Conservation (phyloP, 2,888 invertebrate genomes). For the Clistopyga incitator region DNA sequence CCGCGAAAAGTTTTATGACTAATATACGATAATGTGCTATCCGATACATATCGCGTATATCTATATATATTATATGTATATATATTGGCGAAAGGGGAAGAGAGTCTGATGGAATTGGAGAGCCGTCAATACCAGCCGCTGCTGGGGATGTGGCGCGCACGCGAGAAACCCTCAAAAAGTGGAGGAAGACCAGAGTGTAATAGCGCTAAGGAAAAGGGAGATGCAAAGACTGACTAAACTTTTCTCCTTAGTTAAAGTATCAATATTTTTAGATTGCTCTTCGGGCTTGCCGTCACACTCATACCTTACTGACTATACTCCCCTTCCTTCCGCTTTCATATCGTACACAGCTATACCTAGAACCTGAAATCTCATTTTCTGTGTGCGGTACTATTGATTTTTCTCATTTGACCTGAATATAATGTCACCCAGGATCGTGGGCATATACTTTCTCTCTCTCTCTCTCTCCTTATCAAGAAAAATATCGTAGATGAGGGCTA, state of each 20-base stretch:
- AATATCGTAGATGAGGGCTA: background rate
- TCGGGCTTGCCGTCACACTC: conserved; percentile 66
- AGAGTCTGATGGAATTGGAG: conserved; percentile 77
- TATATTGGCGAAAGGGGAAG: conserved; percentile 31
- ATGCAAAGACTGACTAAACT: conserved; percentile 72
- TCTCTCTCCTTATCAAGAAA: too few relatives aligned
- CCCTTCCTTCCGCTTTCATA: conserved; percentile 51
- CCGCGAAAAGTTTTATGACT: conserved; percentile 78
- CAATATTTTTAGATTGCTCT: conserved; percentile 80
- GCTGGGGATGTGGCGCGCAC: conserved; percentile 70
- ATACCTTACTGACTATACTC: background rate
- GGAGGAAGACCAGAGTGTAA: conserved; percentile 20
- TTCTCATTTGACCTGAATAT: conserved; percentile 69
- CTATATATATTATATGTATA: conserved; percentile 67
- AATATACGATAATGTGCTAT: conserved; percentile 80
- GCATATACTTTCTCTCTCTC: conserved; percentile 9
- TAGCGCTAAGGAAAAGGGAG: conserved; percentile 33
- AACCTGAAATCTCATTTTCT: conserved; percentile 77
- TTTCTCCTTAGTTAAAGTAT: conserved; percentile 82
- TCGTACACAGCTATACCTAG: conserved; percentile 57
- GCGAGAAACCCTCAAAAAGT: conserved; percentile 51
- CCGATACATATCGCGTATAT: conserved; percentile 75
- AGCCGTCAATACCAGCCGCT: conserved; percentile 80
- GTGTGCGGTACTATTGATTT: conserved; percentile 74
- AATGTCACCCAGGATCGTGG: conserved; percentile 41